A percentile compares a stretch with the other conserved stretches of the same genome.
Conservation (phyloP, 2,888 invertebrate species). For the Nomada fabriciana region DNA sequence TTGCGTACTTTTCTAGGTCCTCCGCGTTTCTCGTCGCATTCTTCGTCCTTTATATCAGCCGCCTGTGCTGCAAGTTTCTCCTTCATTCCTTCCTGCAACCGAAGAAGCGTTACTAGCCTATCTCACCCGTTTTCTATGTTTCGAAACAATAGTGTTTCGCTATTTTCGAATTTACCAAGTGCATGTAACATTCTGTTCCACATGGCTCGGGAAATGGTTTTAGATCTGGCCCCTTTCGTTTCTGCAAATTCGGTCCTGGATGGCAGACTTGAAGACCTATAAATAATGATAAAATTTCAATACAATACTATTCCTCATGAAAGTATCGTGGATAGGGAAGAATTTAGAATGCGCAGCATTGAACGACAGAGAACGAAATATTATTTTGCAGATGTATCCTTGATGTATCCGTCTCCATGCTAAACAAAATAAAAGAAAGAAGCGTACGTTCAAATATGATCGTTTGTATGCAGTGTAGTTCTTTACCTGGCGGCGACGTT, state of each 20-base stretch:
- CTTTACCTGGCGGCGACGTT: slow-evolving; percentile 82
- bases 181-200: slow-evolving; percentile 94
- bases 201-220: slow-evolving; percentile 95
- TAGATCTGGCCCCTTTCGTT: slow-evolving; percentile 94
- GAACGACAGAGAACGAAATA: slow-evolving; percentile 75
- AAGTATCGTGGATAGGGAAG: slow-evolving; percentile 37
- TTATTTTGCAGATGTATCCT: slow-evolving; percentile 75
- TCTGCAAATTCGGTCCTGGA: slow-evolving; percentile 95
- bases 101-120: background rate
- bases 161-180: slow-evolving; percentile 87
- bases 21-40: slow-evolving; percentile 84
- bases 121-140: background rate
- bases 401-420: slow-evolving; percentile 74
- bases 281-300: slow-evolving; percentile 51
- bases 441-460: slow-evolving; percentile 69
- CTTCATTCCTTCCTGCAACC: slow-evolving; percentile 91
- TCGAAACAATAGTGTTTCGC: too few species aligned
- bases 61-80: slow-evolving; percentile 91
- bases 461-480: slow-evolving; percentile 71
- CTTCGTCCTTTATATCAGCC: slow-evolving; percentile 86
- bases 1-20: slow-evolving; percentile 87
- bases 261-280: slow-evolving; percentile 95
- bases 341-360: slow-evolving; percentile 67
- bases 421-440: slow-evolving; percentile 70
- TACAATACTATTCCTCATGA: slow-evolving; percentile 6